Conservation (phyloP, 2,888 invertebrate species). For the Athalia circularis region DNA sequence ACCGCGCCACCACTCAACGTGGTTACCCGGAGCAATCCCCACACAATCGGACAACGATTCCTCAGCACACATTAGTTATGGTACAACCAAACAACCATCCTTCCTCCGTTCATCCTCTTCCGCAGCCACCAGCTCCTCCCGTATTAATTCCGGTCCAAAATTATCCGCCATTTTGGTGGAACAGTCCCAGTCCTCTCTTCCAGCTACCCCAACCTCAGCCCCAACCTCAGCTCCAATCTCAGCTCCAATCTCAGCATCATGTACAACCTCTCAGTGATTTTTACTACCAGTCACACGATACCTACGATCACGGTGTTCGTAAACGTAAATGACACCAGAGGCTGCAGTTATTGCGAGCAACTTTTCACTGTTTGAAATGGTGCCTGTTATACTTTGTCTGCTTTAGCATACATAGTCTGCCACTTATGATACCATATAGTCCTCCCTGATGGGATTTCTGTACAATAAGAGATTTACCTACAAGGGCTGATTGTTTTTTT, state of each 20-base stretch:
- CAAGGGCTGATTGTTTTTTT: background rate
- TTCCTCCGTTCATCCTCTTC: conserved; percentile 60
- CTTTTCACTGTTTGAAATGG: conserved; percentile 67
- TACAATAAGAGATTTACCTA: background rate
- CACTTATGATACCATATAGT: conserved; percentile 58
- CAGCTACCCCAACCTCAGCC: conserved; percentile 6
- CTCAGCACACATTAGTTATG: conserved; percentile 57
- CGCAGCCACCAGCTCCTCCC: conserved; percentile 58
- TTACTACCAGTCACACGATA: conserved; percentile 56
- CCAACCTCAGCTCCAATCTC: conserved; percentile 7
- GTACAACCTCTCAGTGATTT: conserved; percentile 43
- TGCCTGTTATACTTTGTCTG: conserved; percentile 67
- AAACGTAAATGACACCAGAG: conserved; percentile 68
- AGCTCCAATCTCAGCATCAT: background rate
- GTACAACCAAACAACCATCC: conserved; percentile 58
- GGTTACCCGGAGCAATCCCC: conserved; percentile 46
- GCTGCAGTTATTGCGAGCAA: conserved; percentile 59
- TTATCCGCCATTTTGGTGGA: conserved; percentile 62
- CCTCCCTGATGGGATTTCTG: conserved; percentile 50
- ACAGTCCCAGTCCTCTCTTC: conserved; percentile 57
- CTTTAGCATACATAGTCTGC: conserved; percentile 63
- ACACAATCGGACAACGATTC: background rate
- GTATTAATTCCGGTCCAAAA: conserved; percentile 61
- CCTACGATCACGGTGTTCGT: conserved; percentile 59
- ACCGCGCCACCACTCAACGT: background rate